Conservation (phyloP, 1,140 invertebrate species). For the Chironomus tepperi region DNA sequence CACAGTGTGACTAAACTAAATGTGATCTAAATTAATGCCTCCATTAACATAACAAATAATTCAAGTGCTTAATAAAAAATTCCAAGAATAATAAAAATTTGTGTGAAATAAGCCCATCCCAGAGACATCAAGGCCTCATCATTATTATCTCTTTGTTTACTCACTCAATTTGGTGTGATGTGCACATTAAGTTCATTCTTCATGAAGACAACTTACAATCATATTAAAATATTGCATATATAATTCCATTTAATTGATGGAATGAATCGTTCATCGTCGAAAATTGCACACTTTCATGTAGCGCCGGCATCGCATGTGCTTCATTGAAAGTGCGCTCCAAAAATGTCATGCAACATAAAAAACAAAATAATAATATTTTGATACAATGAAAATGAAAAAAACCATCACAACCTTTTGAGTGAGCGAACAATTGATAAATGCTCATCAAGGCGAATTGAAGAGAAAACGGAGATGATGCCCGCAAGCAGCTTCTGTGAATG, state of each 20-base stretch:
- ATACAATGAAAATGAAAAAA: background rate
- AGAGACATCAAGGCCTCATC: background rate
- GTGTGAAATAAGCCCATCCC: background rate
- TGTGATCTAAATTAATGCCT: no score
- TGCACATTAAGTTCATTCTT: background rate
- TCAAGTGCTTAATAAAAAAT: background rate
- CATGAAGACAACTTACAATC: background rate
- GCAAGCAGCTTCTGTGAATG: no score
- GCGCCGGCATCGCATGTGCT: background rate
- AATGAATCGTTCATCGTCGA: background rate
- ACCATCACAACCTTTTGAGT: constrained; percentile 12
- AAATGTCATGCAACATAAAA: background rate
- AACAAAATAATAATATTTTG: no score
- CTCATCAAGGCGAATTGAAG: background rate
- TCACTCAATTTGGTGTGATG: constrained; percentile 12
- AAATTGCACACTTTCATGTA: background rate
- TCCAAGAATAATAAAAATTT: background rate
- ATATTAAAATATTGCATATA: background rate
- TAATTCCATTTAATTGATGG: background rate
- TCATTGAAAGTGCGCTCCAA: background rate
- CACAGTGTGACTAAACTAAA: background rate
- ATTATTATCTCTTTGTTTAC: constrained; percentile 9
- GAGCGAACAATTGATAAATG: constrained; percentile 4
- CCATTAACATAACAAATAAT: no score
- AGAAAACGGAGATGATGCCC: background rate